These are phyloP conservation scores for Aspiorhynchus laticeps DNA, from an alignment of 2,113 vertebrate genomes.

Conservation along the genomic window DNA sequence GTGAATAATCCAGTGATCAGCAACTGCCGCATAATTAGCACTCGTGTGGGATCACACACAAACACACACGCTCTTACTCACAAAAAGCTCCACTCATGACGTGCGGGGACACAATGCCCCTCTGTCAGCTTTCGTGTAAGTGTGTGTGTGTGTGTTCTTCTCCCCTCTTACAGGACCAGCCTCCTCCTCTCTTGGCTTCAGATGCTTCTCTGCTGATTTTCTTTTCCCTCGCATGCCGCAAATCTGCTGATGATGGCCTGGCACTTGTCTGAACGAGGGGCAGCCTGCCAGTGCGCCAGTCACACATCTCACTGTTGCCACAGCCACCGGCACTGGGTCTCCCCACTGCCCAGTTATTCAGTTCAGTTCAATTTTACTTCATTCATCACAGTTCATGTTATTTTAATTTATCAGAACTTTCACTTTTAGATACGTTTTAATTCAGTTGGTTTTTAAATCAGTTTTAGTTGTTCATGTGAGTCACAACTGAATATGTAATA, in stretches of 20 bases:
- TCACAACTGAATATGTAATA: background rate
- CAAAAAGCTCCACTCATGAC: conserved; percentile 52
- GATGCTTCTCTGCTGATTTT: conserved; percentile 38
- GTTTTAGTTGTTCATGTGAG: background rate
- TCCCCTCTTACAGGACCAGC: conserved; percentile 1
- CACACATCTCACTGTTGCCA: conserved; percentile 35
- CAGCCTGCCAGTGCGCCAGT: conserved; percentile 36
- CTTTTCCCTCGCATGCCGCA: conserved; percentile 41
- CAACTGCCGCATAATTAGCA: conserved; percentile 54
- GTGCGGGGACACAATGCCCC: conserved; percentile 59
- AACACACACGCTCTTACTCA: conserved; percentile 47
- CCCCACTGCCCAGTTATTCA: background rate
- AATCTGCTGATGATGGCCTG: conserved; percentile 49
- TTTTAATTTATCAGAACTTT: background rate
- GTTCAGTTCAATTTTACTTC: background rate
- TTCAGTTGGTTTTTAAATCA: background rate
- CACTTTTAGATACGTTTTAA: background rate
- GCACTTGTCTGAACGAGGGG: conserved; percentile 38
- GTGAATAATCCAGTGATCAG: conserved; percentile 57
- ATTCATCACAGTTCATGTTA: background rate
- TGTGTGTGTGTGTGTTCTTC: conserved; percentile 24
- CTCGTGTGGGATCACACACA: conserved; percentile 57
- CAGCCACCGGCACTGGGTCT: conserved; percentile 14
- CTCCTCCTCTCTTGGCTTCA: conserved; percentile 42
- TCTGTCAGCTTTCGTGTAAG: conserved; percentile 52